phyloP scores from a whole-genome alignment of 2,113 vertebrate species.

The Oncorhynchus nerka region DNA sequence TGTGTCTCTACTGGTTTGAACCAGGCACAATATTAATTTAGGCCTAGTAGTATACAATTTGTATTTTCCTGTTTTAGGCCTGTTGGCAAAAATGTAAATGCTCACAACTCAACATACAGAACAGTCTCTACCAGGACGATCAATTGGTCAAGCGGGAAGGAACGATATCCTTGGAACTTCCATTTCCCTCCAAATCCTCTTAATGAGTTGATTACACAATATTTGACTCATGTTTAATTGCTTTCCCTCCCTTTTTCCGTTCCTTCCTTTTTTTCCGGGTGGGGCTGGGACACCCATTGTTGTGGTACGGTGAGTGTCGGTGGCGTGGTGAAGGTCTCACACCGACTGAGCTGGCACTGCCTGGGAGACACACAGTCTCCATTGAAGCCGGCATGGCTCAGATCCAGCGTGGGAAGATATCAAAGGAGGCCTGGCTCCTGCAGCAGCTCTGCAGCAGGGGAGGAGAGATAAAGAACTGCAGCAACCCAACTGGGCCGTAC shows the following conservation, averaged over 20 bases:
- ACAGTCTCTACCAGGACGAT: not conserved
- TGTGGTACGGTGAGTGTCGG: too few relatives aligned
- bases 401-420: conserved; percentile 30
- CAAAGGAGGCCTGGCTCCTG: conserved; percentile 9
- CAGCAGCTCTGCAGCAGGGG: not conserved
- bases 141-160: not conserved
- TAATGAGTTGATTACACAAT: not conserved
- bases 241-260: not conserved
- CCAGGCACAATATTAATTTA: too few relatives aligned
- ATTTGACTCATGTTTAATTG: not conserved
- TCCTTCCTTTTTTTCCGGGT: not conserved
- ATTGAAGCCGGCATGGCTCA: not conserved
- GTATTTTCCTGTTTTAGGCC: too few relatives aligned
- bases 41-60: too few relatives aligned
- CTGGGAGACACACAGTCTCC: not conserved
- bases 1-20: too few relatives aligned
- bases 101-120: not conserved
- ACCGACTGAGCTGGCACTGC: not conserved
- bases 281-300: too few relatives aligned
- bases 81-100: too few relatives aligned
- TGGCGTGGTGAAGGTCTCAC: too few relatives aligned
- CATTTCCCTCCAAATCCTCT: not conserved
- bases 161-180: not conserved
- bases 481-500: not conserved
- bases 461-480: conserved; percentile 24